These are phyloP conservation scores for Dorcus parallelipipedus DNA, from an alignment of 2,888 invertebrate species.

Conservation along the genomic window DNA sequence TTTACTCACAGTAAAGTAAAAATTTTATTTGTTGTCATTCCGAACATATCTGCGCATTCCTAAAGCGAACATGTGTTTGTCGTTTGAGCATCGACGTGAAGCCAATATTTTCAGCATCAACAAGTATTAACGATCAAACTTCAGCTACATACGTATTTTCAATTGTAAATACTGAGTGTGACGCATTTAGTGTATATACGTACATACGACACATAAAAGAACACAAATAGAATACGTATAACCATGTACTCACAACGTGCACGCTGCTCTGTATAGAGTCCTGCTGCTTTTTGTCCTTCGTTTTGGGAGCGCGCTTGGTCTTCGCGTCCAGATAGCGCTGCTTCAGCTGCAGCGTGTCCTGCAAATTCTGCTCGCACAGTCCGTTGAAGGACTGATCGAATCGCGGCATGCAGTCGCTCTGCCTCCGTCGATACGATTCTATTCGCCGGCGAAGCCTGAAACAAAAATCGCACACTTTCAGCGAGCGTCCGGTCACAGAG, in stretches of 20 bases:
- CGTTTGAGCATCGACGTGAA: too few relatives aligned
- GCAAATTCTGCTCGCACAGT: constrained; percentile 84
- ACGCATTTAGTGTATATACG: too few relatives aligned
- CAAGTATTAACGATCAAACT: too few relatives aligned
- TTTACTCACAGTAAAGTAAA: too few relatives aligned
- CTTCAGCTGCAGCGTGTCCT: constrained; percentile 83
- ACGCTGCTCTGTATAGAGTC: constrained; percentile 65
- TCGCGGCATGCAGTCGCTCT: constrained; percentile 81
- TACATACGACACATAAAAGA: too few relatives aligned
- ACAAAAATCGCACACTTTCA: constrained; percentile 16
- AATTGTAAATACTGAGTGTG: too few relatives aligned
- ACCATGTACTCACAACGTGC: constrained; percentile 63
- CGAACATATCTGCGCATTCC: too few relatives aligned
- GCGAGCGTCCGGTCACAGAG: too few relatives aligned
- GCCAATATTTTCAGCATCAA: too few relatives aligned
- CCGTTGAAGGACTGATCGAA: constrained; percentile 86
- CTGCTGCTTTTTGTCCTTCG: constrained; percentile 66
- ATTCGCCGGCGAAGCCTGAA: constrained; percentile 70
- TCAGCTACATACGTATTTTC: too few relatives aligned
- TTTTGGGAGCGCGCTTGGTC: constrained; percentile 75
- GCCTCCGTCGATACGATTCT: constrained; percentile 81
- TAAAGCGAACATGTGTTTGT: too few relatives aligned
- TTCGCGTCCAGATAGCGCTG: constrained; percentile 89
- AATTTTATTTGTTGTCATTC: too few relatives aligned
- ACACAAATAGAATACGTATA: neutral